Evolutionary conservation across 1,140 invertebrate species (phyloP).

Genomic region (Diabrotica undecimpunctata): DNA sequence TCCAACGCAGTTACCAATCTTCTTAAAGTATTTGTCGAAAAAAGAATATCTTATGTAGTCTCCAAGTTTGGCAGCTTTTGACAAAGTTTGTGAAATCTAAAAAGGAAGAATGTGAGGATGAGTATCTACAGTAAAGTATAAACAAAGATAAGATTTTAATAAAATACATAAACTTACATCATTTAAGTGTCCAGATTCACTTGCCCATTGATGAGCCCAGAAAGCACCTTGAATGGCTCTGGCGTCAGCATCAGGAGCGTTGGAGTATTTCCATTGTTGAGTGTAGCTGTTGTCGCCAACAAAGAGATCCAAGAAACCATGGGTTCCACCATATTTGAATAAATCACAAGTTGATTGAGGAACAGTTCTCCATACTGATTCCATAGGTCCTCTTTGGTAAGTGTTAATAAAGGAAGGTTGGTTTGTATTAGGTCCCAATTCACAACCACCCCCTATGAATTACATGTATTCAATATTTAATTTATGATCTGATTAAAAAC

Average conservation of each 20-base stretch:
- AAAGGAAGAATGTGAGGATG: too few relatives aligned
- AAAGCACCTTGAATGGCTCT: constrained; percentile 30
- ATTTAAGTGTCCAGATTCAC: constrained; percentile 10
- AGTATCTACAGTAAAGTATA: too few relatives aligned
- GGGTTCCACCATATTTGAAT: constrained; percentile 28
- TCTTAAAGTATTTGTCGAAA: constrained; percentile 34
- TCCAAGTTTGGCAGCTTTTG: constrained; percentile 28
- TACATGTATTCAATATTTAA: not conserved
- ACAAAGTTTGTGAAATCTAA: constrained; percentile 17
- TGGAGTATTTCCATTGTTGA: constrained; percentile 30
- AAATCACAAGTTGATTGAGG: constrained; percentile 29
- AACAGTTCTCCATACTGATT: constrained; percentile 31
- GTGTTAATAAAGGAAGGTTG: constrained; percentile 30
- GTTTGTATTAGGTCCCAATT: constrained; percentile 20
- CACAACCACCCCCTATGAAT: too few relatives aligned
- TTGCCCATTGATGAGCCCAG: constrained; percentile 29
- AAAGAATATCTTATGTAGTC: constrained; percentile 28
- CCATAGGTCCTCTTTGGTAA: constrained; percentile 30
- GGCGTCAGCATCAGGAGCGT: constrained; percentile 30
- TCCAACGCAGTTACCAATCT: constrained; percentile 29
- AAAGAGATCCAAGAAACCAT: constrained; percentile 32
- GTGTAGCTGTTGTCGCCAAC: constrained; percentile 24
- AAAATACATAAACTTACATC: too few relatives aligned
- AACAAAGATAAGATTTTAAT: too few relatives aligned
- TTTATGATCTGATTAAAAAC: not conserved